Base-by-base conservation (phyloP, 2,888 invertebrate genomes). In the Cephalotes varians region DNA sequence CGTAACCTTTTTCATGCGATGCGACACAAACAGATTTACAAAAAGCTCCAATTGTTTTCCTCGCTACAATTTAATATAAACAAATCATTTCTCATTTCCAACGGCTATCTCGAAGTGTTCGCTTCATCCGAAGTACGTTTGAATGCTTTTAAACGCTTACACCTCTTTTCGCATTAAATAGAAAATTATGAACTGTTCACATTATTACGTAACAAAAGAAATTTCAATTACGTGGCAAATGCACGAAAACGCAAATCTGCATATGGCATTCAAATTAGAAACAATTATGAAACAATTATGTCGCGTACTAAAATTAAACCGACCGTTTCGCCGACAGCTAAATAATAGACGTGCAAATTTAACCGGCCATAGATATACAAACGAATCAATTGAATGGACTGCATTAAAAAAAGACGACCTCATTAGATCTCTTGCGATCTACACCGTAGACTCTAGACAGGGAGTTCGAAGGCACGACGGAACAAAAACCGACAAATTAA, bases 251-350 rank as follows among this genome's bases (percentile, higher is more conserved):
- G n/a, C 28, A 25, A 64, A n/a, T 51, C 25, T 28, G 74, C 25
- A 65, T n/a, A 51, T 54, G 21, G 21, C 40, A 37, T 67, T 15
- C 28, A 28, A 67, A 67, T 67, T 15, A 37, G 21, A n/a, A n/a
- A n/a, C n/a, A n/a, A n/a, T 34, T 67, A 34, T n/a, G n/a, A 77
- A 67, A 44, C 56, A 56, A 77, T 69, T 67, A 40, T 31, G 31
- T 54, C 44, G 31, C 40, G 18, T 7, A 44, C 56, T 69, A 77
- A 69, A 77, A 69, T 77, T 69, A 69, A 69, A 25, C 15, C 44
- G 44, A 10, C 54, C 40, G 40, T 76, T 54, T 54, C n/a, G 40
- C 18, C 56, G 54, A 12, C 54, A 18, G 31, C 44, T 51, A 47
- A 56, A 47, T 77, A 47, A 77, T 40, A 67, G 28, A 12, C 18